Percentiles rank a stretch among this genome's conserved stretches.
Evolutionary conservation across 2,888 invertebrate species (phyloP).

Genomic region (Polyploca ridens): DNA sequence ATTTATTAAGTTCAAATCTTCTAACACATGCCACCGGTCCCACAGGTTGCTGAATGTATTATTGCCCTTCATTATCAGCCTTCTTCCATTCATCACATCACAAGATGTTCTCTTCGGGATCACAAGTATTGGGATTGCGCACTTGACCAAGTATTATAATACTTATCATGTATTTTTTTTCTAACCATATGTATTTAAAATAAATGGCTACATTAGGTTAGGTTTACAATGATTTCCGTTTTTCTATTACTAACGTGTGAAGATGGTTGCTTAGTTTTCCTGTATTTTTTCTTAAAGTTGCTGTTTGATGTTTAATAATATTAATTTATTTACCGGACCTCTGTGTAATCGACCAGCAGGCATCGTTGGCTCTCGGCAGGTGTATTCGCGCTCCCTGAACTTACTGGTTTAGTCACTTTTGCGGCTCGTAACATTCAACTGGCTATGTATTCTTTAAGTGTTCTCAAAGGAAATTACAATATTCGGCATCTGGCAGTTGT

Average conservation of each 20-base stretch:
- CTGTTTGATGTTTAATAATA: slow-evolving; percentile 17
- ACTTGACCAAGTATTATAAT: too few species aligned
- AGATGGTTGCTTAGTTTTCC: background rate
- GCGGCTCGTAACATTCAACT: slow-evolving; percentile 28
- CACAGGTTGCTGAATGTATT: slow-evolving; percentile 60
- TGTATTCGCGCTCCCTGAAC: slow-evolving; percentile 47
- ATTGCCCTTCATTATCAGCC: slow-evolving; percentile 36
- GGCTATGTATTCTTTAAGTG: background rate
- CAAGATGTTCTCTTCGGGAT: slow-evolving; percentile 2
- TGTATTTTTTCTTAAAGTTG: background rate
- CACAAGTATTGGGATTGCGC: too few species aligned
- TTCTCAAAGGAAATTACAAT: background rate
- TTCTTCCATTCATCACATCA: slow-evolving; percentile 28
- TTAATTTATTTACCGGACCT: slow-evolving; percentile 23
- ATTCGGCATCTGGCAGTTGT: background rate
- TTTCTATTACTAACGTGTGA: too few species aligned
- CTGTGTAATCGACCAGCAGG: slow-evolving; percentile 34
- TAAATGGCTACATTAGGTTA: too few species aligned
- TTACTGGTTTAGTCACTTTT: slow-evolving; percentile 46
- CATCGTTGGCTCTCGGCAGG: slow-evolving; percentile 45
- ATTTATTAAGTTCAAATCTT: too few species aligned
- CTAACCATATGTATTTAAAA: too few species aligned
- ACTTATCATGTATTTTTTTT: too few species aligned
- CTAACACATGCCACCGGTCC: slow-evolving; percentile 71
- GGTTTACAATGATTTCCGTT: too few species aligned